Evolutionary conservation across 2,113 vertebrate genomes (phyloP).

Genomic region (Oryzias celebensis): DNA sequence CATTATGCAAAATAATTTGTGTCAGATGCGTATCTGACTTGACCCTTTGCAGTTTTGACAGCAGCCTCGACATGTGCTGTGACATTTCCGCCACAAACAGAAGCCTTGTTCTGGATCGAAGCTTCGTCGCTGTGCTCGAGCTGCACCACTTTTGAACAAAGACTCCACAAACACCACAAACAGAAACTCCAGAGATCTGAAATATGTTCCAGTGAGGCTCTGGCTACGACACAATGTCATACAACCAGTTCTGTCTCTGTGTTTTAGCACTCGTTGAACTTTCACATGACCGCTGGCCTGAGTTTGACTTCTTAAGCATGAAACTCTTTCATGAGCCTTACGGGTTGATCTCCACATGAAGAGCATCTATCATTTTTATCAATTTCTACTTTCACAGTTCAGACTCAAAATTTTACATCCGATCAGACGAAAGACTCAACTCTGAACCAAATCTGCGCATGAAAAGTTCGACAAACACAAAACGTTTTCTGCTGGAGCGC

Average conservation of each 20-base stretch:
- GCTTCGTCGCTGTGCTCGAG: constrained; percentile 6
- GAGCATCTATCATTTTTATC: not conserved
- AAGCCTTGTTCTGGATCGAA: constrained; percentile 32
- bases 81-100: constrained; percentile 47
- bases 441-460: no score
- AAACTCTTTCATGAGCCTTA: constrained; percentile 4
- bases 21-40: constrained; percentile 38
- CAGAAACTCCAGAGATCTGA: not conserved
- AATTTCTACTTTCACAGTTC: not conserved
- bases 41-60: constrained; percentile 29
- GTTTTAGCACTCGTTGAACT: not conserved
- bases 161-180: not conserved
- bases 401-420: no score
- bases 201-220: no score
- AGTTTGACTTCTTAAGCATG: not conserved
- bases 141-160: not conserved
- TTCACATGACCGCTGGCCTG: constrained; percentile 23
- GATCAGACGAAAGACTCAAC: no score
- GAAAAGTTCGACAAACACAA: no score
- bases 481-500: no score
- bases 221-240: no score
- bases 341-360: constrained; percentile 7
- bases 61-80: constrained; percentile 12
- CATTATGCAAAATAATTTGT: constrained; percentile 55
- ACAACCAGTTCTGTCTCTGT: not conserved